Percentiles rank a stretch among this genome's conserved stretches.
Evolutionary conservation across 2,113 vertebrate genomes (phyloP).

Genomic region (Centropus bengalensis): DNA sequence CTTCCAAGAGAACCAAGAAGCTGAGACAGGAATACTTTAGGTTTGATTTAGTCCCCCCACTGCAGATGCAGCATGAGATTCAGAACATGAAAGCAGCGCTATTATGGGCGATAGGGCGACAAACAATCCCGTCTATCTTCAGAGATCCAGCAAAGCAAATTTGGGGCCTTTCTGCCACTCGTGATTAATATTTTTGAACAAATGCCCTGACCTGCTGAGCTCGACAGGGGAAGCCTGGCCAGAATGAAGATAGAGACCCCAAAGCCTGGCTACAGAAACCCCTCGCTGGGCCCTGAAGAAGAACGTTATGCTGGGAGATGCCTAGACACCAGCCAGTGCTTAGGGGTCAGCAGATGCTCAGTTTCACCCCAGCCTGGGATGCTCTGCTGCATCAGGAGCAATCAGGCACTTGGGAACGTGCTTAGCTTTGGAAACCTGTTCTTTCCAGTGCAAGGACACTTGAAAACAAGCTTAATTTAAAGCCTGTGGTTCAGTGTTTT

Average conservation of each 20-base stretch:
- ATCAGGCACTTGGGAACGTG: neutral
- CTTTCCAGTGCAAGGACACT: neutral
- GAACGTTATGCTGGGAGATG: fast-evolving
- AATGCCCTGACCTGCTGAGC: neutral
- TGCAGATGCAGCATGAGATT: neutral
- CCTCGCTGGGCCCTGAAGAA: neutral
- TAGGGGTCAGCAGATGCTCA: neutral
- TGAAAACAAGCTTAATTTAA: neutral
- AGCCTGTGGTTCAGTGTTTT: slow-evolving; percentile 1
- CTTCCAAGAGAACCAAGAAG: neutral
- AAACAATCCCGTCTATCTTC: fast-evolving
- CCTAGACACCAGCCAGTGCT: too few species aligned
- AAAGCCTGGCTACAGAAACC: neutral
- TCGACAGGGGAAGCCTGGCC: neutral
- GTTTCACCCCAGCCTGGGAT: neutral
- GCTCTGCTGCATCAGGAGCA: neutral
- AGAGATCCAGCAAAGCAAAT: neutral
- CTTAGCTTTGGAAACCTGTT: neutral
- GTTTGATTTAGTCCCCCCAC: neutral
- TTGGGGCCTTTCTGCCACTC: neutral
- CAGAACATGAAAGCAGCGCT: fast-evolving
- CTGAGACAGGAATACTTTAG: neutral
- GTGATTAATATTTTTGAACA: fast-evolving
- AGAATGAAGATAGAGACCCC: fast-evolving
- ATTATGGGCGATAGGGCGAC: fast-evolving